Evolutionary conservation across 2,888 invertebrate species (phyloP).

Genomic region (Nomada lathburiana): DNA sequence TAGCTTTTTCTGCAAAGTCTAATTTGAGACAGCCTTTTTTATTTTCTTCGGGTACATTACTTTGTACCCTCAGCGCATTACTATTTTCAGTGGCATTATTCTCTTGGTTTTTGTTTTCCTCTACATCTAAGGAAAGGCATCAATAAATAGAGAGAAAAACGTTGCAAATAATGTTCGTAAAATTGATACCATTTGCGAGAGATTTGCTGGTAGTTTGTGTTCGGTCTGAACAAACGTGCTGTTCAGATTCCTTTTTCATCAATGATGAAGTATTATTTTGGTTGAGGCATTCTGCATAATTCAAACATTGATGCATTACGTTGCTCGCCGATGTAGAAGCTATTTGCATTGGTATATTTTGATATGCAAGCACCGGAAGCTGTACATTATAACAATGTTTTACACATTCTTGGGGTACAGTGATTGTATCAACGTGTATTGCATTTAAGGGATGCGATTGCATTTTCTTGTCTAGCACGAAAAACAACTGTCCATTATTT

Average conservation of each 20-base stretch:
- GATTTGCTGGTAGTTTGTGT: neutral
- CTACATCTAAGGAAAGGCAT: slow-evolving; percentile 9
- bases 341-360: slow-evolving; percentile 71
- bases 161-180: neutral
- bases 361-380: slow-evolving; percentile 72
- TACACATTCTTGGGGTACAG: slow-evolving; percentile 58
- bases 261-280: neutral
- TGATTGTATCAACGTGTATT: slow-evolving; percentile 57
- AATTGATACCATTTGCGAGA: slow-evolving; percentile 13
- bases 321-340: slow-evolving; percentile 32
- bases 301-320: slow-evolving; percentile 17
- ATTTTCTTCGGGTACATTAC: neutral
- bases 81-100: neutral
- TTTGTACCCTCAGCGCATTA: neutral
- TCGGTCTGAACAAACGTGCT: neutral
- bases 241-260: slow-evolving; percentile 15
- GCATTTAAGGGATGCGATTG: slow-evolving; percentile 54
- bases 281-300: neutral
- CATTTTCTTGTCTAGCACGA: slow-evolving; percentile 68
- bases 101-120: neutral
- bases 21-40: neutral
- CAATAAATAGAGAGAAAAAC: neutral
- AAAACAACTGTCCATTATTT: slow-evolving; percentile 64
- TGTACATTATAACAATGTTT: slow-evolving; percentile 72
- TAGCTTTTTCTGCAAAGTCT: neutral